Conservation (phyloP, 2,888 invertebrate species). For the Kuschelorhynchus macadamiae region DNA sequence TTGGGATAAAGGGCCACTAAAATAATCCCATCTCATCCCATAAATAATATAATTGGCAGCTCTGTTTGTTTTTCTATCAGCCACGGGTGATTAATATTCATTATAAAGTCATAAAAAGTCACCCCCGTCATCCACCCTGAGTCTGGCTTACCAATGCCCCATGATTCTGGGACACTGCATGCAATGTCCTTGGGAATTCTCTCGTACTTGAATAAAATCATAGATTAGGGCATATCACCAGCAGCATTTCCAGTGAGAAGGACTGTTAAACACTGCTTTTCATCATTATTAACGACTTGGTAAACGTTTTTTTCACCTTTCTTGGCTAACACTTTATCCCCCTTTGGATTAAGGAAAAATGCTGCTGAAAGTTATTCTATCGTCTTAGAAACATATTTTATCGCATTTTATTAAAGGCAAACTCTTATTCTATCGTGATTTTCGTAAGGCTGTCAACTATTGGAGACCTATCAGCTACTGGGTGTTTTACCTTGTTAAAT, state of each 20-base stretch:
- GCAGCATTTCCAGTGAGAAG: conserved; percentile 39
- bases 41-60: conserved; percentile 38
- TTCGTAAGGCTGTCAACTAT: too few species aligned
- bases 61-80: not conserved
- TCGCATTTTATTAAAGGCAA: too few species aligned
- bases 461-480: too few species aligned
- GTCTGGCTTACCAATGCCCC: conserved; percentile 30
- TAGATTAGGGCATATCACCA: conserved; percentile 18
- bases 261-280: conserved; percentile 44
- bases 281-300: conserved; percentile 29
- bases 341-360: conserved; percentile 39
- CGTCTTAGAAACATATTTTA: too few species aligned
- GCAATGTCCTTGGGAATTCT: conserved; percentile 19
- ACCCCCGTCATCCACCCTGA: conserved; percentile 34
- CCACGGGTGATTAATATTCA: conserved; percentile 32
- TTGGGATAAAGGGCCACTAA: too few species aligned
- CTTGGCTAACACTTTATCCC: conserved; percentile 23
- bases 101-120: conserved; percentile 26
- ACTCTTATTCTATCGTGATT: too few species aligned
- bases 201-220: conserved; percentile 27
- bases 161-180: conserved; percentile 8
- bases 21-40: too few species aligned
- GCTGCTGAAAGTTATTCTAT: too few species aligned
- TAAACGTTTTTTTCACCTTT: conserved; percentile 16
- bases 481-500: too few species aligned